Base-by-base conservation (phyloP, 1,140 invertebrate genomes). In the Samia ricini region DNA sequence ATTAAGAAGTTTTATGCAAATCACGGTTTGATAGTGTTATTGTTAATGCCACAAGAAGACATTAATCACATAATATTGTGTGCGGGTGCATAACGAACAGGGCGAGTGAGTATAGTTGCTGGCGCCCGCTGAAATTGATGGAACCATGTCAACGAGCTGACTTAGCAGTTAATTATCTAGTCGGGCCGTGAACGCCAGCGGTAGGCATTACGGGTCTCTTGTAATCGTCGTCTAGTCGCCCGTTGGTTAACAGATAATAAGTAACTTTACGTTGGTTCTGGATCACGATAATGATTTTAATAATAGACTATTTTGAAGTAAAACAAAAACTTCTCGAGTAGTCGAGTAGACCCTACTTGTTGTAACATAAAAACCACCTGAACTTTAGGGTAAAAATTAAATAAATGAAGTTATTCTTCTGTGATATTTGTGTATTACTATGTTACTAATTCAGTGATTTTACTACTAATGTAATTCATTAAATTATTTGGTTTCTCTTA, bases 1-100 rank as follows among this genome's bases (percentile, higher is more conserved):
- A 81, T 85, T 83, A 81, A 77, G 71, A 81, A 85, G 77, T 86
- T 86, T 85, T 78, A 84, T 81, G 85, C 83, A 84, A 85, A 88
- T 88, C 79, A 88, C 68, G 76, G 68, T 80, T 66, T 74, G 72
- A 74, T 70, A 66, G 54, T 66, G 64, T 68, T 74, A 71, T 76
- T 79, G 61, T 74, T 76, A 83, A 77, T 77, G 74, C 67, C 77
- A 63, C 62, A 54, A 70, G 72, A 71, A 77, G 71, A 75, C 81
- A 88, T 88, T 86, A 88, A 85, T 88, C 83, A 86, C 63, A 52
- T 74, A 72, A 79, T 74, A 81, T 75, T 81, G 78, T 79, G 64
- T 72, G 66, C 76, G 78, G 77, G 64, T 72, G 66, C 76, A 71
- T 68, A 71, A 71, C 76, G 74, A 66, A 77, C 73, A 74, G 71